Evolutionary conservation across 2,797 vertebrate genomes (phyloP).

Genomic region (Linurgus olivaceus): DNA sequence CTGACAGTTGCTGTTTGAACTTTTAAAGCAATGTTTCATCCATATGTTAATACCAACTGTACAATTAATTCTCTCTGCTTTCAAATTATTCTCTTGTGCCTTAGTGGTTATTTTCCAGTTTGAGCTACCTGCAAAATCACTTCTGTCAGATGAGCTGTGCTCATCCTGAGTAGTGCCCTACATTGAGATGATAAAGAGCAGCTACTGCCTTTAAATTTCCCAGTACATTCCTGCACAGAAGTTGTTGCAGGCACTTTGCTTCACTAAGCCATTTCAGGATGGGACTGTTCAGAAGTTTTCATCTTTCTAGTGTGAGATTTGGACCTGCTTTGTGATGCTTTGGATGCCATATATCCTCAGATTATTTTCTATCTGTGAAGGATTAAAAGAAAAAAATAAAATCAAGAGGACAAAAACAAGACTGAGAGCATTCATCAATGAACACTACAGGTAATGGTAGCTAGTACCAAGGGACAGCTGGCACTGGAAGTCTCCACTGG

Average conservation of each 20-base stretch:
- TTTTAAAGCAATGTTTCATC: conserved; percentile 67
- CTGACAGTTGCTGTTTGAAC: conserved; percentile 58
- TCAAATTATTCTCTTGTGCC: neutral
- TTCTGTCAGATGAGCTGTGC: neutral
- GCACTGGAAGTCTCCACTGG: neutral
- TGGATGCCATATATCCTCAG: neutral
- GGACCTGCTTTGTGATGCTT: neutral
- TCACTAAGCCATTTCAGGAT: neutral
- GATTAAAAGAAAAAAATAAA: neutral
- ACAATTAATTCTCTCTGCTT: conserved; percentile 22
- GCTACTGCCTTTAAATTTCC: neutral
- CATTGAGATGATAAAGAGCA: neutral
- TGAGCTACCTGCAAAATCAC: neutral
- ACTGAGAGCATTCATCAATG: neutral
- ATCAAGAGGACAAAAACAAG: neutral
- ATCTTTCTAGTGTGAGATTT: neutral
- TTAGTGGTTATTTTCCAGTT: neutral
- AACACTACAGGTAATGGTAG: neutral
- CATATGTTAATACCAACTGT: conserved; percentile 51
- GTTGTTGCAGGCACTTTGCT: neutral
- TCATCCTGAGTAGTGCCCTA: neutral
- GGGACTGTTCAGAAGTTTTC: neutral
- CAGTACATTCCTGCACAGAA: neutral
- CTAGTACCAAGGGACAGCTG: neutral
- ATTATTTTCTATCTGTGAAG: neutral